Evolutionary conservation across 2,888 invertebrate genomes (phyloP).

Genomic region (Noctua pronuba): DNA sequence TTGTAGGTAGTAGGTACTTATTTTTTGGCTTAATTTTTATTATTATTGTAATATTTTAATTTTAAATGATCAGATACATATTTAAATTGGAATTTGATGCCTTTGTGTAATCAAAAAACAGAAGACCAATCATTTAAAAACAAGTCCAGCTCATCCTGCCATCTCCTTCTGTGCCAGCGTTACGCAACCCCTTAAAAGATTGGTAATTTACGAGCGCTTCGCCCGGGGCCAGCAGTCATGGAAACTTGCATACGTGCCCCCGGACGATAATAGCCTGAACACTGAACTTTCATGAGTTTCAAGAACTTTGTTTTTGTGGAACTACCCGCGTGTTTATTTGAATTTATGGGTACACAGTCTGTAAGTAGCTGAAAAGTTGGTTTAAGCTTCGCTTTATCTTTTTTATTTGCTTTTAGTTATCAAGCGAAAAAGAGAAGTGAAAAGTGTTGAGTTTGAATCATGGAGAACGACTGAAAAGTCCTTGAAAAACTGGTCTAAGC

Average conservation of each 20-base stretch:
- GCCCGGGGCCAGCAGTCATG: constrained; percentile 43
- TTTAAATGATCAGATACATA: too few relatives aligned
- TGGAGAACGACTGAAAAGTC: not conserved
- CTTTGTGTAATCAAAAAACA: not conserved
- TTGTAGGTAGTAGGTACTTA: too few relatives aligned
- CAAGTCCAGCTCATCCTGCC: not conserved
- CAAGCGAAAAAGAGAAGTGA: not conserved
- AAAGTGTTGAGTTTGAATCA: not conserved
- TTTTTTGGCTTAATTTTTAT: too few relatives aligned
- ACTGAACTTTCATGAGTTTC: constrained; percentile 61
- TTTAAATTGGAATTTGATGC: too few relatives aligned
- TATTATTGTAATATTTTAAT: too few relatives aligned
- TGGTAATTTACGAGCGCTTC: constrained; percentile 62
- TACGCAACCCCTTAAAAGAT: constrained; percentile 51
- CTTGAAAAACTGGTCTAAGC: not conserved
- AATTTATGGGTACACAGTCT: constrained; percentile 55
- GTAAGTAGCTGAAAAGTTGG: constrained; percentile 38
- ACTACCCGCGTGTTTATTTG: constrained; percentile 56
- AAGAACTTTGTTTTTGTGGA: constrained; percentile 63
- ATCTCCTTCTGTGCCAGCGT: not conserved
- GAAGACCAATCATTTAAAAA: not conserved
- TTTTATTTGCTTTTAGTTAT: not conserved
- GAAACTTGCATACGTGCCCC: constrained; percentile 67
- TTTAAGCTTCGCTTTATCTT: constrained; percentile 11
- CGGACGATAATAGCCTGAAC: constrained; percentile 64